Evolutionary conservation across 2,113 vertebrate species (phyloP).

Genomic region (Conger conger): DNA sequence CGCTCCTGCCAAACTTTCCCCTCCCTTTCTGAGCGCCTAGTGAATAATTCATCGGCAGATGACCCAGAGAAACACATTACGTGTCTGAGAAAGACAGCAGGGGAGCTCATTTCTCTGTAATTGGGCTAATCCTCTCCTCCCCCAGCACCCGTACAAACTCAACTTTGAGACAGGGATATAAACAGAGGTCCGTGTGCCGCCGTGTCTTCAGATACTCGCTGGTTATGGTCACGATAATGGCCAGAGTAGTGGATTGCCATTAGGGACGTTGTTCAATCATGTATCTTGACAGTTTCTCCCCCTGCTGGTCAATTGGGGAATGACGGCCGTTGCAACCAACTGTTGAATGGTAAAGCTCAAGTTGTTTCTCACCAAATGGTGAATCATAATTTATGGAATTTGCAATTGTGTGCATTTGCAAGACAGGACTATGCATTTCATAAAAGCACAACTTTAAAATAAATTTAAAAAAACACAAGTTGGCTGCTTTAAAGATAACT

Average conservation of each 20-base stretch:
- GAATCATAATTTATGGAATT: too few relatives aligned
- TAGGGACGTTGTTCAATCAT: not conserved
- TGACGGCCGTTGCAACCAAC: not conserved
- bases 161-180: not conserved
- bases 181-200: not conserved
- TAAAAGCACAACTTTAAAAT: too few relatives aligned
- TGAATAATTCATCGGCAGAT: not conserved
- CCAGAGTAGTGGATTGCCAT: not conserved
- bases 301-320: conserved; percentile 16
- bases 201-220: not conserved
- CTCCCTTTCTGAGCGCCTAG: not conserved
- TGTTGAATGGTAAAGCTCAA: not conserved
- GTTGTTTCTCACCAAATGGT: too few relatives aligned
- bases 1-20: not conserved
- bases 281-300: not conserved
- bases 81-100: not conserved
- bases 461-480: too few relatives aligned
- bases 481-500: not conserved
- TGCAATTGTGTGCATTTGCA: too few relatives aligned
- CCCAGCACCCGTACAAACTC: not conserved
- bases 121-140: not conserved
- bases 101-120: not conserved
- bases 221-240: not conserved
- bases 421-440: too few relatives aligned
- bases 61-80: not conserved